These are phyloP conservation scores for Carpatolechia fugitivella DNA, from an alignment of 2,888 invertebrate species.

Conservation along the genomic window DNA sequence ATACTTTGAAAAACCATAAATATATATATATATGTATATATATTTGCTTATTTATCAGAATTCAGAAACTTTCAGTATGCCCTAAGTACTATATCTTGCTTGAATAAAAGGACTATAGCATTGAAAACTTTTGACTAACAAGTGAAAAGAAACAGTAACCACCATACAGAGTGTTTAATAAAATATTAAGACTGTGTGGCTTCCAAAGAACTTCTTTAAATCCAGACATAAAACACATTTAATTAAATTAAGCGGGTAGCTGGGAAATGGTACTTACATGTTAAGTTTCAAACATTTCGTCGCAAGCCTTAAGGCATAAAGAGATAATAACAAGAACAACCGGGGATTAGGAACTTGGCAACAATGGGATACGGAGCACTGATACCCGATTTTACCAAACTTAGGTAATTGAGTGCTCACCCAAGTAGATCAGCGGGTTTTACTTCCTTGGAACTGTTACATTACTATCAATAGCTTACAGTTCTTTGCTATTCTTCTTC, in stretches of 20 bases:
- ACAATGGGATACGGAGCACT: slow-evolving; percentile 30
- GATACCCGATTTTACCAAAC: slow-evolving; percentile 31
- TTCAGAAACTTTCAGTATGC: no score
- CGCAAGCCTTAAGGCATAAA: slow-evolving; percentile 6
- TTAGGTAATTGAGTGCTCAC: slow-evolving; percentile 30
- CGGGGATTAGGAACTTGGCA: slow-evolving; percentile 26
- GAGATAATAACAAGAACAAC: slow-evolving; percentile 23
- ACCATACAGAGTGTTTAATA: neutral
- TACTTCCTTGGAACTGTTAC: slow-evolving; percentile 10
- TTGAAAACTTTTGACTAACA: no score
- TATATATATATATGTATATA: no score
- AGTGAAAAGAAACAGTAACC: no score
- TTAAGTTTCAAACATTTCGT: slow-evolving; percentile 4
- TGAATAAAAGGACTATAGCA: no score
- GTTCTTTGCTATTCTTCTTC: neutral
- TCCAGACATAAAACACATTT: neutral
- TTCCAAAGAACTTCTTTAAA: neutral
- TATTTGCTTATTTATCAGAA: no score
- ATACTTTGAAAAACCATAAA: no score
- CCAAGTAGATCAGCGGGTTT: slow-evolving; percentile 13
- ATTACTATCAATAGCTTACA: slow-evolving; percentile 16
- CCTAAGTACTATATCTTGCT: no score
- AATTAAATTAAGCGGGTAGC: neutral
- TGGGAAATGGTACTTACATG: neutral
- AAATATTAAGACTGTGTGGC: neutral